phyloP scores from a whole-genome alignment of 1,140 invertebrate species.

The Caenorhabditis inopinata region DNA sequence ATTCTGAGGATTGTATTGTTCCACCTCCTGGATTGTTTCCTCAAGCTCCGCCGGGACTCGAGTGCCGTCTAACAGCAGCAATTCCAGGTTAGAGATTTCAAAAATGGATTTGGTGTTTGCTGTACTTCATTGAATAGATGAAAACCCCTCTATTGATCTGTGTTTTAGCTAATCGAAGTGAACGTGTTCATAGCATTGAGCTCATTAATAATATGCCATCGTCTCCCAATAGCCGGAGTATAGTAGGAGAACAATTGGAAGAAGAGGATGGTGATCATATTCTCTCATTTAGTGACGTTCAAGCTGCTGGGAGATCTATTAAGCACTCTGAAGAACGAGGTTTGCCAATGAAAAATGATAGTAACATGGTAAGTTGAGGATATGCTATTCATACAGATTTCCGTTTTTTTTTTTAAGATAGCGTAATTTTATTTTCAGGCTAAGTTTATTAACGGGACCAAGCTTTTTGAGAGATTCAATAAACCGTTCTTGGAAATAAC shows the following conservation, averaged over 20 bases:
- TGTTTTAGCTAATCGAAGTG: too few species aligned
- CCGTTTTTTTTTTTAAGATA: background rate
- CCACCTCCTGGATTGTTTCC: background rate
- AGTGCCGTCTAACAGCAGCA: too few species aligned
- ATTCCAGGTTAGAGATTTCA: too few species aligned
- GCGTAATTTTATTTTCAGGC: background rate
- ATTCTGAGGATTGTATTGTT: too few species aligned
- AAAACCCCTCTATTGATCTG: too few species aligned
- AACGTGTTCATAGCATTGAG: too few species aligned
- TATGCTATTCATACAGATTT: too few species aligned
- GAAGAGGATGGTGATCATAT: background rate
- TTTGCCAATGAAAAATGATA: background rate
- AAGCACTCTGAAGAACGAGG: background rate
- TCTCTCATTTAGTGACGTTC: background rate
- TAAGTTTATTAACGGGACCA: background rate
- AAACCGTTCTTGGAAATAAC: background rate
- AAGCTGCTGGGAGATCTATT: too few species aligned
- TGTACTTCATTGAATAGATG: too few species aligned
- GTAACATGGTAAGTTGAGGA: too few species aligned
- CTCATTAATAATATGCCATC: too few species aligned
- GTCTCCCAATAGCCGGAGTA: background rate
- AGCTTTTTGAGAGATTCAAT: background rate
- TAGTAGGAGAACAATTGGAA: background rate
- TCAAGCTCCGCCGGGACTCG: background rate
- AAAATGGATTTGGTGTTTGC: too few species aligned